These are phyloP conservation scores for Acanthococcus lagerstroemiae DNA, from an alignment of 2,888 invertebrate genomes.

Conservation along the genomic window DNA sequence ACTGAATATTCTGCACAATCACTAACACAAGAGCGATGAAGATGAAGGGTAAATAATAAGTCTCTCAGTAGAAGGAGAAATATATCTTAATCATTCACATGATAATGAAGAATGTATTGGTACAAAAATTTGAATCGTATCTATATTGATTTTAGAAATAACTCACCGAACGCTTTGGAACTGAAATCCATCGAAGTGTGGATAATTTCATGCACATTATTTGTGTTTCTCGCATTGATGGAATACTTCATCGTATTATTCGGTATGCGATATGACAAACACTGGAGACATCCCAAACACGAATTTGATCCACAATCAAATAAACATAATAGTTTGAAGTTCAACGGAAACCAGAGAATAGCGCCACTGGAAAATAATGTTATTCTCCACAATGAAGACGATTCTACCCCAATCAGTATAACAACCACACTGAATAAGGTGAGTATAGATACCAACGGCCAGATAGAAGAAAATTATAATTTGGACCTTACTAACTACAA, in stretches of 20 bases:
- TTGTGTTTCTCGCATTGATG: conserved; percentile 53
- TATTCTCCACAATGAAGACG: conserved; percentile 13
- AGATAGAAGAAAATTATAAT: neutral
- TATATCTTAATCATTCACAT: too few species aligned
- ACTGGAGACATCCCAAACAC: conserved; percentile 46
- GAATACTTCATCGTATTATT: conserved; percentile 56
- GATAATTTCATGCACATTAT: conserved; percentile 55
- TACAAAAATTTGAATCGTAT: conserved; percentile 8
- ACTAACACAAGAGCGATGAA: too few species aligned
- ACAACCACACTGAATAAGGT: conserved; percentile 20
- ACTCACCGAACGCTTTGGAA: conserved; percentile 54
- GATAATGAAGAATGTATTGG: too few species aligned
- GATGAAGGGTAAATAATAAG: too few species aligned
- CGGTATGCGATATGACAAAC: conserved; percentile 55
- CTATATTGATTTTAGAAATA: conserved; percentile 45
- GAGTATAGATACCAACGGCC: too few species aligned
- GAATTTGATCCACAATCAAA: conserved; percentile 36
- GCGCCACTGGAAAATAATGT: conserved; percentile 18
- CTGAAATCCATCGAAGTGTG: conserved; percentile 56
- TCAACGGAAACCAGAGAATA: conserved; percentile 16
- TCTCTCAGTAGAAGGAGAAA: too few species aligned
- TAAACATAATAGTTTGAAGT: neutral
- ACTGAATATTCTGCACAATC: too few species aligned
- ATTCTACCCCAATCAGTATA: conserved; percentile 14
- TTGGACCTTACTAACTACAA: neutral